Conservation (phyloP, 2,797 vertebrate genomes). For the Clarias fuscus region DNA sequence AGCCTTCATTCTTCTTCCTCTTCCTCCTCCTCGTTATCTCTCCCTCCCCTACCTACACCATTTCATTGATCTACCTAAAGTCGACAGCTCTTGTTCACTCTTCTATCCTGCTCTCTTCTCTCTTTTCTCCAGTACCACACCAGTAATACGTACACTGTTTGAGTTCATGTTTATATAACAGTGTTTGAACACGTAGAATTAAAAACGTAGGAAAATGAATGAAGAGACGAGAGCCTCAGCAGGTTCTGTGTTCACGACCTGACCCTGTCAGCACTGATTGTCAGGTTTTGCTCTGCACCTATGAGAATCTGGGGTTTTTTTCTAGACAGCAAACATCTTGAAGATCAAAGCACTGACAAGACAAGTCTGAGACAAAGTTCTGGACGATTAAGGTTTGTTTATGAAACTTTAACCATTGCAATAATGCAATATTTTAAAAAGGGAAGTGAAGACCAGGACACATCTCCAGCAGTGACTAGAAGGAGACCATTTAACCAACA, state of each 20-base stretch:
- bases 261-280: background rate
- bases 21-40: conserved; percentile 12
- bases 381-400: background rate
- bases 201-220: background rate
- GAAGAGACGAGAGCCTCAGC: background rate
- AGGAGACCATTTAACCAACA: background rate
- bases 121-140: background rate
- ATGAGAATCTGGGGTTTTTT: background rate
- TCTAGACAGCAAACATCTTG: background rate
- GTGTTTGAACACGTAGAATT: background rate
- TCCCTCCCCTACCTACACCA: conserved; percentile 20
- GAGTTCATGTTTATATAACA: too few relatives aligned
- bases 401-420: background rate
- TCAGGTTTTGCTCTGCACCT: background rate
- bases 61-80: conserved; percentile 6
- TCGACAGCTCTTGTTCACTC: background rate
- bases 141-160: too few relatives aligned
- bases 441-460: background rate
- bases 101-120: background rate
- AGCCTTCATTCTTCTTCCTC: background rate
- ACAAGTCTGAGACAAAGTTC: background rate
- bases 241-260: background rate
- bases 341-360: background rate
- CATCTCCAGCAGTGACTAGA: background rate
- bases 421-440: background rate